Conservation (phyloP, 2,113 vertebrate species). For the Notechis scutatus region DNA sequence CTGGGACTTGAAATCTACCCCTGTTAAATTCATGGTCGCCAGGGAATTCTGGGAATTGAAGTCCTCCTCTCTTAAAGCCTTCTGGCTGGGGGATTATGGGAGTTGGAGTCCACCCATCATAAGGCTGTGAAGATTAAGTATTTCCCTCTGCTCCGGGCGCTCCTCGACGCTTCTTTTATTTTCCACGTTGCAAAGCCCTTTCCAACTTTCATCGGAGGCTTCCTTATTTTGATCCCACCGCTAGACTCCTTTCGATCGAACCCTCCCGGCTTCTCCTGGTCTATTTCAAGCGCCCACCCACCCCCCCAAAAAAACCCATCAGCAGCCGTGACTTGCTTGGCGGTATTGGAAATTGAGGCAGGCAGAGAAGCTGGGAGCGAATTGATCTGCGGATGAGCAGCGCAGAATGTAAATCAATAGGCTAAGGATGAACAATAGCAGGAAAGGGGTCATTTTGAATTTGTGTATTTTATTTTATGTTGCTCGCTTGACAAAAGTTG, state of each 20-base stretch:
- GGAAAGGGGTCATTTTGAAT: background rate
- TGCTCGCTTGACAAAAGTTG: background rate
- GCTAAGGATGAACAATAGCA: background rate
- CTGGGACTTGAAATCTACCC: background rate
- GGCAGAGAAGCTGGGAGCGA: background rate
- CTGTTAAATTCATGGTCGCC: too few relatives aligned
- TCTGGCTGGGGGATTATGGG: too few relatives aligned
- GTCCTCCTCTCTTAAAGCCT: too few relatives aligned
- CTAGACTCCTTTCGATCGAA: background rate
- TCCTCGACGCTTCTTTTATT: background rate
- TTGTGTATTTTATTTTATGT: too few relatives aligned
- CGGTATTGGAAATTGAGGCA: background rate
- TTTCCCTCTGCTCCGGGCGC: background rate
- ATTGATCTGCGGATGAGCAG: background rate
- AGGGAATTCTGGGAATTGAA: too few relatives aligned
- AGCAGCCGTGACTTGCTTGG: background rate
- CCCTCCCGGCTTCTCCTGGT: background rate
- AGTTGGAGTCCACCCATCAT: too few relatives aligned
- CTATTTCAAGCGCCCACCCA: background rate
- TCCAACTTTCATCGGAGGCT: fast-evolving
- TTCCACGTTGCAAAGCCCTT: background rate
- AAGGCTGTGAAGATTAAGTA: background rate
- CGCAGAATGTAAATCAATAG: background rate
- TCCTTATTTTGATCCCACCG: background rate
- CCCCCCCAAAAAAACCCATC: background rate